Evolutionary conservation across 2,797 vertebrate genomes (phyloP).

Genomic region (Hemibagrus guttatus): DNA sequence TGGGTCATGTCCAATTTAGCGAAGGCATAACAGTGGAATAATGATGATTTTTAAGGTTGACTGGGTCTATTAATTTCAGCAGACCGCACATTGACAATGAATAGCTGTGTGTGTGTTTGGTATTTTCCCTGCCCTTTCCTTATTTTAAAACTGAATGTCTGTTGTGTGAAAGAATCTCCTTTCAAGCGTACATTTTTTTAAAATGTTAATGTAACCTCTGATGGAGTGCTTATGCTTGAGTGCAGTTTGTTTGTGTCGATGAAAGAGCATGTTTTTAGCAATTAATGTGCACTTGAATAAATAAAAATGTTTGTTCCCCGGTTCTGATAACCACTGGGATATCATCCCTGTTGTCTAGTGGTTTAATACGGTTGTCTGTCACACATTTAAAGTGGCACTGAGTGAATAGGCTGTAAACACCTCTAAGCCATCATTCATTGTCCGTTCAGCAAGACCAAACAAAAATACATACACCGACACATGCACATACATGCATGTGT

Average conservation of each 20-base stretch:
- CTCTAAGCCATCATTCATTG: slow-evolving; percentile 37
- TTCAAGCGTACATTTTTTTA: not conserved
- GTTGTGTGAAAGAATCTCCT: not conserved
- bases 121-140: too few relatives aligned
- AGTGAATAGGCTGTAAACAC: slow-evolving; percentile 46
- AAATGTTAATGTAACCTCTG: not conserved
- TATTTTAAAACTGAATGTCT: not conserved
- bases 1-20: not conserved
- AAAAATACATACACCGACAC: slow-evolving; percentile 44
- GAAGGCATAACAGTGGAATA: not conserved
- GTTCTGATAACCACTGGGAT: not conserved
- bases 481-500: slow-evolving; percentile 25
- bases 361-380: slow-evolving; percentile 16
- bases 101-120: not conserved
- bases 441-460: slow-evolving; percentile 48
- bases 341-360: slow-evolving; percentile 4
- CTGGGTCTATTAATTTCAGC: not conserved
- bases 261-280: not conserved
- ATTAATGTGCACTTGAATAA: not conserved
- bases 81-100: not conserved
- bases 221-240: not conserved
- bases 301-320: not conserved
- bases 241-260: not conserved
- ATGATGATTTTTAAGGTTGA: not conserved
- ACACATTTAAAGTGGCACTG: slow-evolving; percentile 27